Base-by-base conservation (phyloP, 2,888 invertebrate species). In the Pterostichus madidus region DNA sequence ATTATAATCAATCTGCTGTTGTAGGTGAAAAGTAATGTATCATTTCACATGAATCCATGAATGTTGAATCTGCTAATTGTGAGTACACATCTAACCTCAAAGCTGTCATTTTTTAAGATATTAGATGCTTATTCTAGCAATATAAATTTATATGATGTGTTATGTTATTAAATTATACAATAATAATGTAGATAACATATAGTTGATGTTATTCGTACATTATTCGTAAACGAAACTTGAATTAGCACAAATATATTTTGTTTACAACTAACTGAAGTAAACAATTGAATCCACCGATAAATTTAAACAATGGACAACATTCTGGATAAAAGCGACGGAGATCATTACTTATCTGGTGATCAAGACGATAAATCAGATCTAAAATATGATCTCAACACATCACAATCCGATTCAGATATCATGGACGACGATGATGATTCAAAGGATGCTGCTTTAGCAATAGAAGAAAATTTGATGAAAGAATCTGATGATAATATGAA, bases 391-490 rank as follows among this genome's bases (percentile, higher is more conserved):
- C 76, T 87, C 79, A 88, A 88, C 83, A 87, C 86, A 79, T 86
- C 87, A 17, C 87, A 89, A 85, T 89, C 89, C 0, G 89, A 89
- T 79, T 87, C 87, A 0, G 90, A 90, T 80, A 86, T 86, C 35
- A 86, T 87, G 44, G 87, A 88, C 64, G 87, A 88, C 17, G 88
- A 88, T 81, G 87, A 88, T 39, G 88, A 88, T 84, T 87, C 87
- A 7, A 84, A 84, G 68, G 88, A 88, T 81, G 86, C 86, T 5
- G 86, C 86, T 49, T 73, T 87, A 71, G 87, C 87, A 24, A 87
- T 88, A n/a, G 88, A 88, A 84, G 87, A 88, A 56, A 88, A 86
- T 77, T 85, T 87, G 78, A 76, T 86, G 31, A 86, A 86, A 82
- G 84, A 86, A 7, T 84, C 76, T 10, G 68, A 71, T 15, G 83